Evolutionary conservation across 2,113 vertebrate species (phyloP).

Genomic region (Hemichromis elongatus): DNA sequence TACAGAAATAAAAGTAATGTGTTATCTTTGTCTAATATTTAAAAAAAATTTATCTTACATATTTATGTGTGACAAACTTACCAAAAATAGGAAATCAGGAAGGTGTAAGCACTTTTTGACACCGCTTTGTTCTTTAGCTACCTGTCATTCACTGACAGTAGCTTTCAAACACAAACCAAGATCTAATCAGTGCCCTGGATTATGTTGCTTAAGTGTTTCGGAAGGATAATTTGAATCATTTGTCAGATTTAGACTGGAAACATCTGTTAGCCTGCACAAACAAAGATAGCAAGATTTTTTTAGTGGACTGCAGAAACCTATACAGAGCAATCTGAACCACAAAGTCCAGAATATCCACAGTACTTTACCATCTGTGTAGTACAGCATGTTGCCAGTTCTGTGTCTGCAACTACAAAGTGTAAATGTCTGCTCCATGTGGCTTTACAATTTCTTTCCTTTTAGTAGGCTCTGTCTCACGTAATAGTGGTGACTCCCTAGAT

Average conservation of each 20-base stretch:
- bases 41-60: no score
- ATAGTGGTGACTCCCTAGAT: constrained; percentile 6
- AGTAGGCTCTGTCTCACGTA: background rate
- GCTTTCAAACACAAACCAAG: no score
- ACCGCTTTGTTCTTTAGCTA: no score
- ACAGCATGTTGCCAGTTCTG: background rate
- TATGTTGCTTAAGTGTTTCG: no score
- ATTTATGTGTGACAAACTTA: no score
- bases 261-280: background rate
- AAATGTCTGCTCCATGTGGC: constrained; percentile 3
- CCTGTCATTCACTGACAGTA: no score
- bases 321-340: background rate
- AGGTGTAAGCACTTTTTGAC: no score
- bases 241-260: background rate
- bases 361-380: constrained; percentile 14
- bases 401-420: background rate
- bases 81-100: no score
- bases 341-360: background rate
- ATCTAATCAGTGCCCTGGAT: no score
- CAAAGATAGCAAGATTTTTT: background rate
- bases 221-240: background rate
- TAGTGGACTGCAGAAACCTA: background rate
- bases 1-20: no score
- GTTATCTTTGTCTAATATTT: no score
- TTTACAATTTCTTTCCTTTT: background rate